Base-by-base conservation (phyloP, 2,888 invertebrate genomes). In the Conus canariensis region DNA sequence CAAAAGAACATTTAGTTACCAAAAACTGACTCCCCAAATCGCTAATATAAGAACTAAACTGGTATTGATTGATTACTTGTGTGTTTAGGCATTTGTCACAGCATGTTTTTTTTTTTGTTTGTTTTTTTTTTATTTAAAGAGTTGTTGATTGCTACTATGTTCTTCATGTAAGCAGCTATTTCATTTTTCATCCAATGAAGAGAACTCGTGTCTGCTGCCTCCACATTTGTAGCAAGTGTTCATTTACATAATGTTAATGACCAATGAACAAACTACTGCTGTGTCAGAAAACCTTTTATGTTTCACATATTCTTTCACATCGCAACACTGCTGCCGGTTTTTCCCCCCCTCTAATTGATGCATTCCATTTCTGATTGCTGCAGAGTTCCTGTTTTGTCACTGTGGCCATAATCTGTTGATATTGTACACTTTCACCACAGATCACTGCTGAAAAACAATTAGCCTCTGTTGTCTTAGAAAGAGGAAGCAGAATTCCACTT, bases 221-320 rank as follows among this genome's bases (percentile, higher is more conserved):
- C 19, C 19, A 83, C 82, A 58, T 83, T 16, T 58, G 25, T 56
- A 58, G 56, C 82, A 56, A 83, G 82, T 58, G 30, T 80, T 25
- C 19, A 83, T 80, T 30, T 30, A 80, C 22, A 7, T 22, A 58
- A 14, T 83, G 82, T 83, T 83, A 19, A 83, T 25, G 9, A 83
- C 56, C 56, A 83, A 22, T 83, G 82, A 58, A 56, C 82, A 83
- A 83, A 83, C 22, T 56, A 83, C 82, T 83, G 82, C 82, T 83
- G 82, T 45, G n/a, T 56, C 25, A 74, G 3, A 83, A 16, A 19
- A 10, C 3, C 58, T 83, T 83, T 22, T 5, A 22, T 58, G 56
- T 83, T 77, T 83, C 58, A 58, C 58, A 83, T 7, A 22, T 56
- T 83, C 6, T 83, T 19, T 58, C 58, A 83, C 77, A 19, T 58